These are phyloP conservation scores for Laticauda laticaudata DNA, from an alignment of 2,113 vertebrate genomes.

Conservation along the genomic window DNA sequence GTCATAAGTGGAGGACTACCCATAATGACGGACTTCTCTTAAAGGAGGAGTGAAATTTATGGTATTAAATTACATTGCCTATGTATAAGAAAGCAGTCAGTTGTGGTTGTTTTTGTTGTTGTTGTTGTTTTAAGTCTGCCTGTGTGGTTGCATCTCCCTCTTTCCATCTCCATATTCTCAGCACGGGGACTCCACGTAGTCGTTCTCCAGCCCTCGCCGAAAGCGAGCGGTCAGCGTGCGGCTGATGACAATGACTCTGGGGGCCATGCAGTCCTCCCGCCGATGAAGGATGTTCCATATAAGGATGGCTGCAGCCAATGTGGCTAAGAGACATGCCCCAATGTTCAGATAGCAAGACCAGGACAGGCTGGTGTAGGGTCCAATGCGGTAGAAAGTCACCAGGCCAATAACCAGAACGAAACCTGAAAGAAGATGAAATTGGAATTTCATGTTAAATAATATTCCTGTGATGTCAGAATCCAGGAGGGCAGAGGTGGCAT, in stretches of 20 bases:
- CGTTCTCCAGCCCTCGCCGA: slow-evolving; percentile 86
- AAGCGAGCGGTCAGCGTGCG: slow-evolving; percentile 83
- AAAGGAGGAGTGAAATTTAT: slow-evolving; percentile 32
- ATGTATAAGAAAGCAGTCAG: slow-evolving; percentile 30
- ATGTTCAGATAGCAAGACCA: slow-evolving; percentile 98
- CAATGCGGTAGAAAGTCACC: slow-evolving; percentile 95
- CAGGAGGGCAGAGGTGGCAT: neutral
- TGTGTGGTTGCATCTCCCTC: neutral
- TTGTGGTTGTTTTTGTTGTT: neutral
- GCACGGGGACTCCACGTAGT: slow-evolving; percentile 96
- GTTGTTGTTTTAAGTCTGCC: neutral
- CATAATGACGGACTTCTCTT: slow-evolving; percentile 34
- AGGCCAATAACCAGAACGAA: slow-evolving; percentile 95
- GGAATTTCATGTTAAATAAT: neutral
- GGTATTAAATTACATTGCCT: slow-evolving; percentile 48
- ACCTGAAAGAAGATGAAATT: slow-evolving; percentile 71
- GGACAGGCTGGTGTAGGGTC: slow-evolving; percentile 89
- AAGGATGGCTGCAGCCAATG: slow-evolving; percentile 89
- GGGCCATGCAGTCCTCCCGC: slow-evolving; percentile 90
- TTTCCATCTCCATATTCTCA: slow-evolving; percentile 61
- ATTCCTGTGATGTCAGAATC: neutral
- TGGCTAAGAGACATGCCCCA: slow-evolving; percentile 89
- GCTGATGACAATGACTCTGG: slow-evolving; percentile 90
- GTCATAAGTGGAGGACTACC: neutral
- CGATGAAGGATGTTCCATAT: slow-evolving; percentile 98